Evolutionary conservation across 2,888 invertebrate species (phyloP).

Genomic region (Nomada hirtipes): DNA sequence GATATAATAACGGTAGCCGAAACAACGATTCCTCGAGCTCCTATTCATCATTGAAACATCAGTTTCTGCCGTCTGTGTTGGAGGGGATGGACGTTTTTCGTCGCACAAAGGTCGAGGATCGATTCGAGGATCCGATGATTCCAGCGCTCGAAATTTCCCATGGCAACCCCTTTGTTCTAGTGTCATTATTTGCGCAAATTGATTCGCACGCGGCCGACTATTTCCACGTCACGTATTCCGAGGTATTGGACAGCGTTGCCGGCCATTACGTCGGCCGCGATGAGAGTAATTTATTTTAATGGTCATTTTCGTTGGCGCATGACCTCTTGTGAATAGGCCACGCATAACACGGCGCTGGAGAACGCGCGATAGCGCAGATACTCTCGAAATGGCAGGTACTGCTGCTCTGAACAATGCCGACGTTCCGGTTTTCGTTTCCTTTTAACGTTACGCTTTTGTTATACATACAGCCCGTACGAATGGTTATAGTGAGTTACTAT

Average conservation of each 20-base stretch:
- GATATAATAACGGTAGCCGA: background rate
- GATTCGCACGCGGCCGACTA: conserved; percentile 76
- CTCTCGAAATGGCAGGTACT: conserved; percentile 56
- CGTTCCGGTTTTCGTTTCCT: background rate
- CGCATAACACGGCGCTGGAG: conserved; percentile 43
- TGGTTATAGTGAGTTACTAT: no score
- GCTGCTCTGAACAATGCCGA: conserved; percentile 51
- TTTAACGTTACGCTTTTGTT: background rate
- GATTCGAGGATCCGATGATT: background rate
- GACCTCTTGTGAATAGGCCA: conserved; percentile 69
- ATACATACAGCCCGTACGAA: no score
- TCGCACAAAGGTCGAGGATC: background rate
- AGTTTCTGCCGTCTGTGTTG: background rate
- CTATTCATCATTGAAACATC: conserved; percentile 11
- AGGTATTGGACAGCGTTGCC: conserved; percentile 43
- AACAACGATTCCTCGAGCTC: background rate
- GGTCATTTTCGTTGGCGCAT: conserved; percentile 80
- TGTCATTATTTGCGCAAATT: conserved; percentile 80
- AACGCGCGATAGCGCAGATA: conserved; percentile 55
- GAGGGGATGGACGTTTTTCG: background rate
- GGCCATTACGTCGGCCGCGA: conserved; percentile 56
- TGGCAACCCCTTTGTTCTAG: conserved; percentile 37
- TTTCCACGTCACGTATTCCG: conserved; percentile 72
- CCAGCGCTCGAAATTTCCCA: conserved; percentile 29
- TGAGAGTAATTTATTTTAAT: conserved; percentile 82